Conservation (phyloP, 1,140 invertebrate species). For the Bombus turneri region DNA sequence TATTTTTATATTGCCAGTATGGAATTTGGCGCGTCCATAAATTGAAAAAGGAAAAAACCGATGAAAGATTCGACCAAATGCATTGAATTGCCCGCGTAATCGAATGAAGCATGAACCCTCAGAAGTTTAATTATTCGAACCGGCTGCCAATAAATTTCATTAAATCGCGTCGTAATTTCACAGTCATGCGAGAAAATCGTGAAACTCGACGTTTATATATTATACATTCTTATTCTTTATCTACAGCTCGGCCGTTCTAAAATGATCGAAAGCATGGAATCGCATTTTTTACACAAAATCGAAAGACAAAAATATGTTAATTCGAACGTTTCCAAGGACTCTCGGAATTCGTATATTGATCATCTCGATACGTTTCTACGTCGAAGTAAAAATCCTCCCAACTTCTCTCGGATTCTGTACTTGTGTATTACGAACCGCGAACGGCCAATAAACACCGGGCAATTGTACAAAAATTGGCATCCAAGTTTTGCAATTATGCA, state of each 20-base stretch:
- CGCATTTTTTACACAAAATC: not conserved
- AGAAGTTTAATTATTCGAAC: constrained; percentile 4
- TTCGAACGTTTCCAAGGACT: constrained; percentile 1
- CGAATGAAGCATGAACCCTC: not conserved
- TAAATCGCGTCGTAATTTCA: not conserved
- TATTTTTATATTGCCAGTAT: no score
- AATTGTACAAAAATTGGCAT: no score
- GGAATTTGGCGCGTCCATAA: not conserved
- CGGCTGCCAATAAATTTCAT: constrained; percentile 13
- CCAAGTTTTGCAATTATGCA: no score
- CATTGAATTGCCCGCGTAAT: not conserved
- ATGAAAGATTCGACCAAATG: not conserved
- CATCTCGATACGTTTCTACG: not conserved
- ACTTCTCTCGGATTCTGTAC: no score
- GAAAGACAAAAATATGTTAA: not conserved
- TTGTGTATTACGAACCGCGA: not conserved
- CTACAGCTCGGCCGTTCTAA: not conserved
- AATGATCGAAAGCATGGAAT: not conserved
- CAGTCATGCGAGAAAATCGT: constrained; percentile 14
- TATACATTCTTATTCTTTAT: constrained; percentile 23
- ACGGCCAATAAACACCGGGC: not conserved
- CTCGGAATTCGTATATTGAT: not conserved
- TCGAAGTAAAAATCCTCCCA: not conserved
- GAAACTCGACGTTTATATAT: not conserved
- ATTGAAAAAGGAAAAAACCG: not conserved